Conservation (phyloP, 1,140 invertebrate genomes). For the Mesaphorura yosii region DNA sequence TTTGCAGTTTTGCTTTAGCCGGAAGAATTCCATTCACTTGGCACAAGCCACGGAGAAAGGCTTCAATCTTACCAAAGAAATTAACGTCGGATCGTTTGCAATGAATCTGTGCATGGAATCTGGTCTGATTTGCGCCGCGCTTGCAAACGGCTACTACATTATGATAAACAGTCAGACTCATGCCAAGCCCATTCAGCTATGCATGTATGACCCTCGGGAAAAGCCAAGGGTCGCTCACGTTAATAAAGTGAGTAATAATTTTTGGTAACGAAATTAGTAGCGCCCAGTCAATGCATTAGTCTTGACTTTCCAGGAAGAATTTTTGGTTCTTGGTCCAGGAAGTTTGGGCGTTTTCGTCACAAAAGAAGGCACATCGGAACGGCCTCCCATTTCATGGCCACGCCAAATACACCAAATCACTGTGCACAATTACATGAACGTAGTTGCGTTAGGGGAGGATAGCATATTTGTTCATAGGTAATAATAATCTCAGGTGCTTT, state of each 20-base stretch:
- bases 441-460: constrained; percentile 22
- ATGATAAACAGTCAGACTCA: constrained; percentile 18
- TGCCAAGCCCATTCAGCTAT: constrained; percentile 19
- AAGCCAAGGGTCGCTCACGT: constrained; percentile 22
- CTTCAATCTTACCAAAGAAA: constrained; percentile 20
- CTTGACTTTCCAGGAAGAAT: constrained; percentile 33
- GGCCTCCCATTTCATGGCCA: constrained; percentile 45
- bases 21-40: constrained; percentile 19
- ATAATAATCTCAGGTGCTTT: background rate
- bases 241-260: constrained; percentile 18
- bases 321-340: constrained; percentile 39
- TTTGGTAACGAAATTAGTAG: no score
- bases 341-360: constrained; percentile 47
- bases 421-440: constrained; percentile 23
- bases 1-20: constrained; percentile 22
- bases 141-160: constrained; percentile 21
- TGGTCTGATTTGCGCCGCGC: constrained; percentile 26
- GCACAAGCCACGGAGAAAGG: constrained; percentile 24
- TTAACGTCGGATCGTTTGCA: constrained; percentile 20
- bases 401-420: constrained; percentile 32
- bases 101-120: constrained; percentile 18
- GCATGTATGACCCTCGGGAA: constrained; percentile 26
- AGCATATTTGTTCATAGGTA: constrained; percentile 25
- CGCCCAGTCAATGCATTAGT: no score
- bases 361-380: constrained; percentile 42